A percentile compares a stretch with the other conserved stretches of the same genome.
Evolutionary conservation across 2,797 vertebrate genomes (phyloP).

Genomic region (Borostomias antarcticus): DNA sequence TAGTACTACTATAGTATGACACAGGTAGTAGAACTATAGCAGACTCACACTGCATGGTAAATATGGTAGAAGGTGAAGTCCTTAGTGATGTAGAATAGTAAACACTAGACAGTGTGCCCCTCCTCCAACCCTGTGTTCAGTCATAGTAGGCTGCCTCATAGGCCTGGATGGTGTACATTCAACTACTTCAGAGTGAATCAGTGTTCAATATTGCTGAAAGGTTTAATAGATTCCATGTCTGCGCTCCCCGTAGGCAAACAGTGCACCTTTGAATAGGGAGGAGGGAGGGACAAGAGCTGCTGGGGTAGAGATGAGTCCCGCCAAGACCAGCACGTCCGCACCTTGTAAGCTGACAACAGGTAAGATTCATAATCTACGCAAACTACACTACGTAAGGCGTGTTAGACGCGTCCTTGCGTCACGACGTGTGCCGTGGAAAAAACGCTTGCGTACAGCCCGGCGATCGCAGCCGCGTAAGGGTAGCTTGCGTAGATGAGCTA

Average conservation of each 20-base stretch:
- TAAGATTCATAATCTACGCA: constrained; percentile 30
- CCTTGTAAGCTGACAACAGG: constrained; percentile 51
- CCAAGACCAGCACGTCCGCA: constrained; percentile 33
- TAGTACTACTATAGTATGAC: too few species aligned
- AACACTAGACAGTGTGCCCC: not conserved
- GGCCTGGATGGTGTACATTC: not conserved
- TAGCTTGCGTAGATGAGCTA: too few species aligned
- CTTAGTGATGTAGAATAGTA: not conserved
- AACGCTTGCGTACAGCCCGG: too few species aligned
- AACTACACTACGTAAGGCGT: not conserved
- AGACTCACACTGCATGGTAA: not conserved
- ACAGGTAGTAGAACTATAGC: too few species aligned
- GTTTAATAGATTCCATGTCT: not conserved
- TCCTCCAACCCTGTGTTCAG: not conserved
- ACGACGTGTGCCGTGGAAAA: too few species aligned
- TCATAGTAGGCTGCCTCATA: not conserved
- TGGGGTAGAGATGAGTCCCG: constrained; percentile 33
- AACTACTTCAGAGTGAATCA: not conserved
- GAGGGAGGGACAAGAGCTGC: not conserved
- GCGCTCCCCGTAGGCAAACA: constrained; percentile 48
- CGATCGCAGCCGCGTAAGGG: too few species aligned
- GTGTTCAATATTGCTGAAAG: too few species aligned
- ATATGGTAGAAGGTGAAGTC: too few species aligned
- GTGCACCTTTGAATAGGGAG: constrained; percentile 20
- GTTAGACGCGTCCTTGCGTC: too few species aligned